These are phyloP conservation scores for Gallirallus australis DNA, from an alignment of 2,797 vertebrate species.

Conservation along the genomic window DNA sequence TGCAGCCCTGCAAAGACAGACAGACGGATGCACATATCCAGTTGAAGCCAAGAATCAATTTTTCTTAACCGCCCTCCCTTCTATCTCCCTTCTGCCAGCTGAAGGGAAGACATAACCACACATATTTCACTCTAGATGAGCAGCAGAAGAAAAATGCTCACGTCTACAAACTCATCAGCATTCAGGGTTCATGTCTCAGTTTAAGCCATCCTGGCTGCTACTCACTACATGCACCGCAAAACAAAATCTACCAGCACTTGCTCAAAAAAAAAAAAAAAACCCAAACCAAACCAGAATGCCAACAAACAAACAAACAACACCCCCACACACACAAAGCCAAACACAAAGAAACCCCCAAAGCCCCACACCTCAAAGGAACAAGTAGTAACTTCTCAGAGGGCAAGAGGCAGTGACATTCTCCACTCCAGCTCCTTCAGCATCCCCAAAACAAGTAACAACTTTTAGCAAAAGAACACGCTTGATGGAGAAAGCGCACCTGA, in stretches of 20 bases:
- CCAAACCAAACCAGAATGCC: too few species aligned
- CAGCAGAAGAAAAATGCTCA: conserved; percentile 7
- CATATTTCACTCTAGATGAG: background rate
- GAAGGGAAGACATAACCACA: background rate
- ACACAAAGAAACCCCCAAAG: too few species aligned
- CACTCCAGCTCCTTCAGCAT: background rate
- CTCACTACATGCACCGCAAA: background rate
- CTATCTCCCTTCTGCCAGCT: background rate
- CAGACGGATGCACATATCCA: background rate
- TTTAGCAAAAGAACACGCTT: background rate
- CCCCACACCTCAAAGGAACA: background rate
- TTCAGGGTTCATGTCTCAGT: background rate
- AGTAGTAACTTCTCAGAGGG: background rate
- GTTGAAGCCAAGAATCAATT: background rate
- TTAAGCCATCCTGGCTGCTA: background rate
- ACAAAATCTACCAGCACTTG: background rate
- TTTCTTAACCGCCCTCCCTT: background rate
- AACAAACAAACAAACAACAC: too few species aligned
- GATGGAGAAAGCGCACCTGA: background rate
- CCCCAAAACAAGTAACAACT: background rate
- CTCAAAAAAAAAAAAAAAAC: background rate
- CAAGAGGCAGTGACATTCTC: background rate
- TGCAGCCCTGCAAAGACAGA: conserved; percentile 88
- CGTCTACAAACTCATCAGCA: background rate
- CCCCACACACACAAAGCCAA: too few species aligned